phyloP scores from a whole-genome alignment of 2,113 vertebrate genomes.

The Vombatus ursinus region DNA sequence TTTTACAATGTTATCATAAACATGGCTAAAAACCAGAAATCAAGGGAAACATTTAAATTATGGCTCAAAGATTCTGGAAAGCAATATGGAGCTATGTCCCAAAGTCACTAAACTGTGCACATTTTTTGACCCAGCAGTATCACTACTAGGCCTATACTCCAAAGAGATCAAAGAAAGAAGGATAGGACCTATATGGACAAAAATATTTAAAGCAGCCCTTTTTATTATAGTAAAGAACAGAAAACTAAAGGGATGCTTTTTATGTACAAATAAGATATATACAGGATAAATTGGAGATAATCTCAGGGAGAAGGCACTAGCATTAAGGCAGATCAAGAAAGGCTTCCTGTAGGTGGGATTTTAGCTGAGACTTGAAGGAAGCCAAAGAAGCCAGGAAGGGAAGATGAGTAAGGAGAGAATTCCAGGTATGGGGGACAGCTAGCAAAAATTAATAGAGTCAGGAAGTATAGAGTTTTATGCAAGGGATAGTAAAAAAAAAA shows the following conservation, averaged over 20 bases:
- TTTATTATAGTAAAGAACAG: not conserved
- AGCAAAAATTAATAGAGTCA: not conserved
- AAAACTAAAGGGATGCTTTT: not conserved
- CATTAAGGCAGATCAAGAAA: not conserved
- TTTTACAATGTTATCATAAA: not conserved
- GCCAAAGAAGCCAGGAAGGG: not conserved
- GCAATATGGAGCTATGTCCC: not conserved
- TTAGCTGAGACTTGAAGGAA: not conserved
- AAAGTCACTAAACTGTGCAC: not conserved
- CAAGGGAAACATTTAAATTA: not conserved
- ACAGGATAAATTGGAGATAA: not conserved
- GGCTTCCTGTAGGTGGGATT: not conserved
- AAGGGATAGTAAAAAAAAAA: not conserved
- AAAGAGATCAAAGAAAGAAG: not conserved
- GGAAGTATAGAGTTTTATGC: not conserved
- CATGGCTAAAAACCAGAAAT: not conserved
- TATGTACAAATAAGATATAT: not conserved
- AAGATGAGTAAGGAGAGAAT: not conserved
- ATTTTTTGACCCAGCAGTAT: not conserved
- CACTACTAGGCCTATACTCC: not conserved
- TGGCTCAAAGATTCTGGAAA: not conserved
- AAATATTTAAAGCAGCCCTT: not conserved
- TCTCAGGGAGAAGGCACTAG: not conserved
- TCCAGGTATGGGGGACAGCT: not conserved
- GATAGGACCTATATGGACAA: not conserved